These are phyloP conservation scores for Macrosteles quadrilineatus DNA, from an alignment of 1,140 invertebrate species.

Conservation along the genomic window DNA sequence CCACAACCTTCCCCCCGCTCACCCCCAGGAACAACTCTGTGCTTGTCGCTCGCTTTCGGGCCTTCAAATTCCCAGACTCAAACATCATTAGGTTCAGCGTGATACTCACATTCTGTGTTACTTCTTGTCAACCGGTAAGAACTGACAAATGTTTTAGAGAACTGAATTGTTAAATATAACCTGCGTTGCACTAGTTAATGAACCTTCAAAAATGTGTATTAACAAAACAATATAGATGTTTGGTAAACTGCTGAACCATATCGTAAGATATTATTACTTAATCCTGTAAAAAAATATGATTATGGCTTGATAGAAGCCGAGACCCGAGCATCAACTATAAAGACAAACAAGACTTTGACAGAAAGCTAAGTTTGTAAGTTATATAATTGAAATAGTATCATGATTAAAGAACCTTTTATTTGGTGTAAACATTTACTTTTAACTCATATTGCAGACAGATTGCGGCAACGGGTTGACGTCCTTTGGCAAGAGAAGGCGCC, in stretches of 20 bases:
- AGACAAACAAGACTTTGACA: too few relatives aligned
- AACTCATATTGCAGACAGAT: conserved; percentile 44
- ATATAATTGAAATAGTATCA: too few relatives aligned
- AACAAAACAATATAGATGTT: not conserved
- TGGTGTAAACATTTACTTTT: too few relatives aligned
- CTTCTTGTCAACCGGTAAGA: conserved; percentile 60
- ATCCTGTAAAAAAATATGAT: too few relatives aligned
- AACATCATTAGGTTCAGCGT: conserved; percentile 66
- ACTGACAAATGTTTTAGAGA: too few relatives aligned
- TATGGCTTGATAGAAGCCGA: too few relatives aligned
- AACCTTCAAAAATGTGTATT: not conserved
- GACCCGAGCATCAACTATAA: too few relatives aligned
- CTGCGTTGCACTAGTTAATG: not conserved
- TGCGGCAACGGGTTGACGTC: conserved; percentile 47
- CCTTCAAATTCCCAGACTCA: conserved; percentile 71
- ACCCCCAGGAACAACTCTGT: conserved; percentile 49
- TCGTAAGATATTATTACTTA: too few relatives aligned
- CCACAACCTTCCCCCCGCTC: conserved; percentile 56
- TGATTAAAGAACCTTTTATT: too few relatives aligned
- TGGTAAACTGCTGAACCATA: not conserved
- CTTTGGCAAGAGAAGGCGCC: conserved; percentile 47
- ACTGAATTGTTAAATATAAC: conserved; percentile 17
- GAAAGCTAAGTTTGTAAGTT: too few relatives aligned
- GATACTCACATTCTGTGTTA: conserved; percentile 67
- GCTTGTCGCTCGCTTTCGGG: conserved; percentile 56